Base-by-base conservation (phyloP, 37 sponge, comb jelly and placozoan species). In the Chondrilla cf. caribensis region DNA sequence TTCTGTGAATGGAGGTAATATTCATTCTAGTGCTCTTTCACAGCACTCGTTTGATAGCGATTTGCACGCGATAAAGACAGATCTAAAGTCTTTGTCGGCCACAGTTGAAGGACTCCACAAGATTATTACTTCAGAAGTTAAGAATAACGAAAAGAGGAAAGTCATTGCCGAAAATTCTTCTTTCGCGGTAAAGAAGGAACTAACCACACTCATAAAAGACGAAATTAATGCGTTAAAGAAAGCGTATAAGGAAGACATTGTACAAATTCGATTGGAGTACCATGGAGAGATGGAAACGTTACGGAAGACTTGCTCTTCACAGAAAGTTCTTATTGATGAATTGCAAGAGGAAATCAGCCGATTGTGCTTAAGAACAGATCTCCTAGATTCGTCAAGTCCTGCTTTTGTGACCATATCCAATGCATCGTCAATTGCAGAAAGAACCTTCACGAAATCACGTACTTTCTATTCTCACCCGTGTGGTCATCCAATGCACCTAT, bases 381-480 rank as follows among this genome's bases (percentile, higher is more conserved):
- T 73, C 44, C 41, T 73, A 2, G 76, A 73, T 73, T 73, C 44
- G 14, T 37, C 42, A 21, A 36, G 38, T 39, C 76, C 76, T 40
- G 76, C 76, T 40, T 73, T 73, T 39, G 76, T 73, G 1, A 2
- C 21, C 22, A 17, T 73, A n/a, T 18, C 44, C 21, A 38, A 38
- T 24, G 44, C 40, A n/a, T 73, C 76, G 2, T 73, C 76, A 17
- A 42, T 73, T 11, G 15, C 76, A 17, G 76, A 37, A 2, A 73
- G 2, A 25, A 36, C 76, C 18, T 6, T 37, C 9, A 17, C 76
- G 15, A 25, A 73, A 15, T 73, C 76, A 37, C 43, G 3, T 42
- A n/a, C 76, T 2, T 73, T 73, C 43, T 73, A 43, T 37, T 73
- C 76, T 21, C 44, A 42, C 21, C 76, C 76, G 19, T 73, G 76